These are phyloP conservation scores for Anas acuta DNA, from an alignment of 2,797 vertebrate species.

Conservation along the genomic window DNA sequence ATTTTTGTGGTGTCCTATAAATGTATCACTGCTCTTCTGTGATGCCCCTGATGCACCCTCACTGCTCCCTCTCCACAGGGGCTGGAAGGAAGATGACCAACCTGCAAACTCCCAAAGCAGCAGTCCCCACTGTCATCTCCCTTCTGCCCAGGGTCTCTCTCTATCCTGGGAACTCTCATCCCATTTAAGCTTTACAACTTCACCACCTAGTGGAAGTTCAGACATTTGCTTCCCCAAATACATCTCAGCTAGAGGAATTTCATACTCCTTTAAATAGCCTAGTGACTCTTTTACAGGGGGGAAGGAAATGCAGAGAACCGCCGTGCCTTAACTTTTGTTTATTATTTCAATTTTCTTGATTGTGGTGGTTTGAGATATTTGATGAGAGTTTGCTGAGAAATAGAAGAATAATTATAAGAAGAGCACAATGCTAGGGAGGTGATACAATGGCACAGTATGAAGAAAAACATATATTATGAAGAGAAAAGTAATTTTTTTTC, in stretches of 20 bases:
- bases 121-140: background rate
- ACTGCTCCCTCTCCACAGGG: background rate
- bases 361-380: background rate
- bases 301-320: background rate
- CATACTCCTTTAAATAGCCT: background rate
- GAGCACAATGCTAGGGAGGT: too few relatives aligned
- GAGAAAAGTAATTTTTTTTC: background rate
- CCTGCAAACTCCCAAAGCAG: background rate
- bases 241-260: background rate
- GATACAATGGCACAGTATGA: background rate
- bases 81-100: background rate
- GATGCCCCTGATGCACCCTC: background rate
- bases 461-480: background rate
- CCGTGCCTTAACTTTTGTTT: rapidly evolving
- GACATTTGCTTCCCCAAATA: background rate
- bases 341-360: background rate
- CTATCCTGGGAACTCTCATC: background rate
- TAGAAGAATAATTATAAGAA: background rate
- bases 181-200: conserved; percentile 61
- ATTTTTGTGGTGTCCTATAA: background rate
- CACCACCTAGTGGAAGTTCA: conserved; percentile 72
- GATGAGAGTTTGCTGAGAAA: background rate
- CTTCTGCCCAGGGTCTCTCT: background rate
- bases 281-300: background rate
- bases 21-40: rapidly evolving